Conservation (phyloP, 2,888 invertebrate genomes). For the Cheilosia pagana region DNA sequence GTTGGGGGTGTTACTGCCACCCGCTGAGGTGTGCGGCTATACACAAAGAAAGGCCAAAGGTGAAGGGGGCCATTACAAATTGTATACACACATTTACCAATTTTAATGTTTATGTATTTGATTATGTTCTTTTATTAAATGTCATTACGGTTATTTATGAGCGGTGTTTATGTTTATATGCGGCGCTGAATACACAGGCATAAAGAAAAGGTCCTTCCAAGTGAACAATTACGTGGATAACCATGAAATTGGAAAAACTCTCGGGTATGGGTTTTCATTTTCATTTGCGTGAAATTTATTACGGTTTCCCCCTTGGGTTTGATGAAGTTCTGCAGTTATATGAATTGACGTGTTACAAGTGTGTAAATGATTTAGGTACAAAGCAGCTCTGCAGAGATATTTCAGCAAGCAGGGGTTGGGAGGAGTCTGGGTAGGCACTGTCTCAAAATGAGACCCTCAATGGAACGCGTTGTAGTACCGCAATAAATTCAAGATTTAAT, state of each 20-base stretch:
- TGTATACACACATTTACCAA: conserved; percentile 49
- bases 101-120: conserved; percentile 72
- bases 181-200: background rate
- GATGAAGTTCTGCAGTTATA: conserved; percentile 8
- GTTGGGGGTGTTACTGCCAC: background rate
- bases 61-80: conserved; percentile 58
- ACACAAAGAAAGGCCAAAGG: conserved; percentile 14
- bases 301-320: background rate
- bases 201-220: conserved; percentile 49
- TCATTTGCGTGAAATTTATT: conserved; percentile 35
- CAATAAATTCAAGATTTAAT: no score
- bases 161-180: conserved; percentile 32
- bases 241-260: conserved; percentile 52
- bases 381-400: no score
- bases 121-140: conserved; percentile 71
- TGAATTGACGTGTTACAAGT: conserved; percentile 13
- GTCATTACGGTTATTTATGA: conserved; percentile 68
- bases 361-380: conserved; percentile 4
- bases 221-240: conserved; percentile 59
- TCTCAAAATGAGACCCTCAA: no score
- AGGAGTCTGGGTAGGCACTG: no score
- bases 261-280: conserved; percentile 24
- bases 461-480: no score
- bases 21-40: background rate
- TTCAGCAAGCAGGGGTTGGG: no score